Evolutionary conservation across 2,888 invertebrate species (phyloP).

Genomic region (Hypercompe scribonia): DNA sequence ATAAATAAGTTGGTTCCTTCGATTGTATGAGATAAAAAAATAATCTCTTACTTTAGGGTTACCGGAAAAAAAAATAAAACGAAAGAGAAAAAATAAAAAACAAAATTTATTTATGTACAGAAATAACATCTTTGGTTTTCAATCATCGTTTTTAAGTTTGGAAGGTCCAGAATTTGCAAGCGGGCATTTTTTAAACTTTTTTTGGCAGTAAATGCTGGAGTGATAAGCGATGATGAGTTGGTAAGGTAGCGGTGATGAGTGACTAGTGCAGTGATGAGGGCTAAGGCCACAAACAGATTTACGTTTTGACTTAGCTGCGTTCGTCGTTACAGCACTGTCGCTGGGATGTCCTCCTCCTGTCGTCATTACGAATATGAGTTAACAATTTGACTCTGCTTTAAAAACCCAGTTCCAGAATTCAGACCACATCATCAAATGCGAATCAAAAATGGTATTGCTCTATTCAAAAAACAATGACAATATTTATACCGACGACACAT

Average conservation of each 20-base stretch:
- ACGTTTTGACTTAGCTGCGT: conserved; percentile 83
- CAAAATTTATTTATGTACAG: conserved; percentile 76
- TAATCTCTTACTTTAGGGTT: conserved; percentile 41
- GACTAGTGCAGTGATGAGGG: conserved; percentile 73
- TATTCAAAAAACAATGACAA: not conserved
- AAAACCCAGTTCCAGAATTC: conserved; percentile 27
- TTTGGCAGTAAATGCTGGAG: conserved; percentile 57
- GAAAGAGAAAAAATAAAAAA: conserved; percentile 51
- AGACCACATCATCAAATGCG: conserved; percentile 5
- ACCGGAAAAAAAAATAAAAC: conserved; percentile 55
- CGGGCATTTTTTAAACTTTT: conserved; percentile 57
- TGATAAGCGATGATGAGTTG: conserved; percentile 75
- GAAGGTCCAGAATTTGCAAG: conserved; percentile 61
- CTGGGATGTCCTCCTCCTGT: conserved; percentile 85
- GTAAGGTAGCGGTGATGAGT: conserved; percentile 82
- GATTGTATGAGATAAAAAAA: conserved; percentile 46
- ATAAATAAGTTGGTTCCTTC: conserved; percentile 72
- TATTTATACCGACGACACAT: too few species aligned
- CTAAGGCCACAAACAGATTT: conserved; percentile 80
- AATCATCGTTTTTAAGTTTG: conserved; percentile 32
- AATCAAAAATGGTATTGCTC: conserved; percentile 5
- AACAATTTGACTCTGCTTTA: conserved; percentile 22
- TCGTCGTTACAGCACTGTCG: conserved; percentile 79
- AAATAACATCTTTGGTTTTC: conserved; percentile 67
- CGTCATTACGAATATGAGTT: conserved; percentile 53